Evolutionary conservation across 2,888 invertebrate species (phyloP).

Genomic region (Abscondita cerata): DNA sequence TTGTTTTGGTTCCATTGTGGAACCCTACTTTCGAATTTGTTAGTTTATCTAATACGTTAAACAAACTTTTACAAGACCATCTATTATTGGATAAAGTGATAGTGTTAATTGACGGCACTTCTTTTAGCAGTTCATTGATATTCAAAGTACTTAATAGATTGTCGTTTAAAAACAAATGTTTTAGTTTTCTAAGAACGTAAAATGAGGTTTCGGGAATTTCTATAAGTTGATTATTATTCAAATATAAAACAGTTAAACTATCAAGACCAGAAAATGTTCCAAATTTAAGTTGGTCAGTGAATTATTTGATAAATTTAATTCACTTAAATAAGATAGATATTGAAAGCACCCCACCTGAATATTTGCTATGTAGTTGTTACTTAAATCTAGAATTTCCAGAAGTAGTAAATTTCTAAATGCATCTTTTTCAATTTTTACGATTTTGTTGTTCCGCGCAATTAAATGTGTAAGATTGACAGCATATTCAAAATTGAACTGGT

Average conservation of each 20-base stretch:
- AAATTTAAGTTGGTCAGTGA: slow-evolving; percentile 12
- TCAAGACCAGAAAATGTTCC: slow-evolving; percentile 29
- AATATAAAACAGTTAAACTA: slow-evolving; percentile 13
- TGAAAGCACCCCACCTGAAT: slow-evolving; percentile 15
- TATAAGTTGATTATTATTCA: slow-evolving; percentile 18
- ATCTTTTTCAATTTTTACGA: slow-evolving; percentile 15
- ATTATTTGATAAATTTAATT: slow-evolving; percentile 22
- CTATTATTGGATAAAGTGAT: slow-evolving; percentile 15
- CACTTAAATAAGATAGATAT: slow-evolving; percentile 12
- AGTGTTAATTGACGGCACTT: not conserved
- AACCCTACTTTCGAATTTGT: slow-evolving; percentile 6
- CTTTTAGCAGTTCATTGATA: slow-evolving; percentile 5
- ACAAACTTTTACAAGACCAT: slow-evolving; percentile 19
- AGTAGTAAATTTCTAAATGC: slow-evolving; percentile 23
- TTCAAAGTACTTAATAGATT: slow-evolving; percentile 15
- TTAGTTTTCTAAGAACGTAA: slow-evolving; percentile 22
- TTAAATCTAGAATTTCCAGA: slow-evolving; percentile 21
- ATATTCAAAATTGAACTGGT: slow-evolving; percentile 3
- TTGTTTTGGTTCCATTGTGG: slow-evolving; percentile 10
- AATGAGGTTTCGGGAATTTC: slow-evolving; percentile 22
- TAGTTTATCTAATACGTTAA: slow-evolving; percentile 16
- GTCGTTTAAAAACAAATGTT: slow-evolving; percentile 14
- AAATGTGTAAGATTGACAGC: slow-evolving; percentile 16
- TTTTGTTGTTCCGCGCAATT: slow-evolving; percentile 24
- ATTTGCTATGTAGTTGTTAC: slow-evolving; percentile 13